Conservation (phyloP, 2,888 invertebrate genomes). For the Bibio marci region DNA sequence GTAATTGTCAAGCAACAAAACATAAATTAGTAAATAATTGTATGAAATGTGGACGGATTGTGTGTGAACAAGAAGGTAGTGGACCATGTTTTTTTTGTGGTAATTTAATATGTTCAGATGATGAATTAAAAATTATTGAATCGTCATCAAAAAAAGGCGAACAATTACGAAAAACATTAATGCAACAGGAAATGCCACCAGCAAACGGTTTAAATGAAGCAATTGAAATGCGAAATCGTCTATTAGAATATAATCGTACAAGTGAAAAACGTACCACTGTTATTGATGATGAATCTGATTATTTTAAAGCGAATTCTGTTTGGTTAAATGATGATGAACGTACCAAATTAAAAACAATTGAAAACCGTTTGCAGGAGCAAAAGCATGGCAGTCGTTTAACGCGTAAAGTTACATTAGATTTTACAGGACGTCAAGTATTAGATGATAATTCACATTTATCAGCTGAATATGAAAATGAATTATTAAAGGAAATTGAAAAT, state of each 20-base stretch:
- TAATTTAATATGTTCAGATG: slow-evolving; percentile 60
- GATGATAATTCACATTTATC: slow-evolving; percentile 28
- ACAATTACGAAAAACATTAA: slow-evolving; percentile 42
- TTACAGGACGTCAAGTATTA: slow-evolving; percentile 42
- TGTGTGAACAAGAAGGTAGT: slow-evolving; percentile 90
- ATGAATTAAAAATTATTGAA: slow-evolving; percentile 48
- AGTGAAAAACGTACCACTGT: slow-evolving; percentile 36
- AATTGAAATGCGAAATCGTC: slow-evolving; percentile 55
- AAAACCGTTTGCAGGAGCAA: slow-evolving; percentile 45
- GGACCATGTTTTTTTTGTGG: slow-evolving; percentile 93
- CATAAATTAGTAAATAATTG: slow-evolving; percentile 90
- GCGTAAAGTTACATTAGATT: slow-evolving; percentile 60
- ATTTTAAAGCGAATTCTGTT: slow-evolving; percentile 65
- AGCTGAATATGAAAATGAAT: slow-evolving; percentile 25
- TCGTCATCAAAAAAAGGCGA: slow-evolving; percentile 50
- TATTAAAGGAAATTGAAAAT: slow-evolving; percentile 28
- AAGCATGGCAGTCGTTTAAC: slow-evolving; percentile 49
- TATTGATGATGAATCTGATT: slow-evolving; percentile 83
- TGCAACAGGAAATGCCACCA: slow-evolving; percentile 39
- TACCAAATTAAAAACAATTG: slow-evolving; percentile 44
- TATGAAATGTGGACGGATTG: slow-evolving; percentile 79
- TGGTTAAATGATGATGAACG: slow-evolving; percentile 65
- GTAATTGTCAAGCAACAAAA: slow-evolving; percentile 83
- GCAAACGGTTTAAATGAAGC: slow-evolving; percentile 60
- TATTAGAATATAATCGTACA: slow-evolving; percentile 70